Evolutionary conservation across 2,113 vertebrate species (phyloP).

Genomic region (Turdus rufiventris): DNA sequence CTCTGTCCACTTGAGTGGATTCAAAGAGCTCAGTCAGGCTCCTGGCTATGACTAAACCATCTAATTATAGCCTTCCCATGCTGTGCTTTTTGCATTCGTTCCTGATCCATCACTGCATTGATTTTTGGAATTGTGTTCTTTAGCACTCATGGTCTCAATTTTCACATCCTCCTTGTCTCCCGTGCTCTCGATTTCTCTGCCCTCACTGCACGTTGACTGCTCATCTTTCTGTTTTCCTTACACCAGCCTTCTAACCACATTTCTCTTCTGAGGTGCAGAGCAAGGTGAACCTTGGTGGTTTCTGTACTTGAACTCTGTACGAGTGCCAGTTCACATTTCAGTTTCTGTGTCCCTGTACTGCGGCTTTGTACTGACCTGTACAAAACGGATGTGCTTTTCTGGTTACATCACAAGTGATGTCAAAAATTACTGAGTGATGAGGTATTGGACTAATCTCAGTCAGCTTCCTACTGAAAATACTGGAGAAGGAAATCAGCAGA

Average conservation of each 20-base stretch:
- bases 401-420: neutral
- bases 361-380: neutral
- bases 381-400: neutral
- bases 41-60: conserved; percentile 55
- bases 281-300: neutral
- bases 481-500: neutral
- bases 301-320: neutral
- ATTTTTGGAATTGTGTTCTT: conserved; percentile 47
- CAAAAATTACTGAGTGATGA: neutral
- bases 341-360: neutral
- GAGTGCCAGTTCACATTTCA: neutral
- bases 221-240: neutral
- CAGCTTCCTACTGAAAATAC: neutral
- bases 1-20: conserved; percentile 53
- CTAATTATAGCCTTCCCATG: conserved; percentile 57
- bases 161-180: conserved; percentile 16
- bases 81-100: conserved; percentile 43
- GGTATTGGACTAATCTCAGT: neutral
- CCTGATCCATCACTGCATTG: conserved; percentile 53
- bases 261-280: neutral
- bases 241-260: neutral
- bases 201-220: neutral
- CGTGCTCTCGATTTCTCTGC: neutral
- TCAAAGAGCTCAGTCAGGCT: conserved; percentile 55
- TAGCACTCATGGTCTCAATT: conserved; percentile 26